phyloP scores from a whole-genome alignment of 2,797 vertebrate genomes.

The Pseudochirops corinnae region DNA sequence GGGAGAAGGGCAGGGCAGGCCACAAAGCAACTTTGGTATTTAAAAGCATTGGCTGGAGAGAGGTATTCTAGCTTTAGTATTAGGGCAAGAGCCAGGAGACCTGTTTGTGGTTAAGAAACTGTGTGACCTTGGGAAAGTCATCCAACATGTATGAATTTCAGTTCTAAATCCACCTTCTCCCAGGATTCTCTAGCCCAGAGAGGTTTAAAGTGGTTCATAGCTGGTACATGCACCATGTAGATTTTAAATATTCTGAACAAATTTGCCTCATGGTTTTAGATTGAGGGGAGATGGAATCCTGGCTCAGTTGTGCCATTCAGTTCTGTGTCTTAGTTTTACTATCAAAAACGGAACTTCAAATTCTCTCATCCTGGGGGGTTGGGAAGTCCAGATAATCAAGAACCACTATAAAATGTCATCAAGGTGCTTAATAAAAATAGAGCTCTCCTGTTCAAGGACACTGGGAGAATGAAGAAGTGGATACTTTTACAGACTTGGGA shows the following conservation, averaged over 20 bases:
- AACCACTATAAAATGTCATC: slow-evolving; percentile 51
- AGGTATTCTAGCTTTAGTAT: background rate
- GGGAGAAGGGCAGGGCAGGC: background rate
- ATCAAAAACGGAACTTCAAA: slow-evolving; percentile 37
- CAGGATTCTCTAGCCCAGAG: background rate
- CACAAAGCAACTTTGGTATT: background rate
- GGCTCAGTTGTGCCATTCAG: slow-evolving; percentile 35
- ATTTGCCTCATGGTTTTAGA: background rate
- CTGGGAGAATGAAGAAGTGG: slow-evolving; percentile 41
- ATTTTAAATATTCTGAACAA: slow-evolving; percentile 17
- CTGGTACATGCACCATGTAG: background rate
- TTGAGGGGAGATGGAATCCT: slow-evolving; percentile 18
- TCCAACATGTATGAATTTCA: background rate
- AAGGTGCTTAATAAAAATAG: slow-evolving; percentile 52
- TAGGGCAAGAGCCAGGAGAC: background rate
- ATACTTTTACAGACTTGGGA: slow-evolving; percentile 17
- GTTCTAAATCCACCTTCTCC: slow-evolving; percentile 15
- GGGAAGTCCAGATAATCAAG: slow-evolving; percentile 52
- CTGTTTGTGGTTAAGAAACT: background rate
- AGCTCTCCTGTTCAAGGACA: slow-evolving; percentile 29
- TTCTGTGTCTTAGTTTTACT: slow-evolving; percentile 25
- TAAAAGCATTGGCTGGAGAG: background rate
- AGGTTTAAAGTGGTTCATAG: background rate
- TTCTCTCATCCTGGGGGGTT: slow-evolving; percentile 6
- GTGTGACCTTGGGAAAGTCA: background rate